phyloP scores from a whole-genome alignment of 2,113 vertebrate genomes.

The human (Homo sapiens) region GRCh38 chr1:18533501-18534000 shows the following conservation, averaged over 20 bases:
- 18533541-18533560: conserved; percentile 40
- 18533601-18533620: background rate
- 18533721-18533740: background rate
- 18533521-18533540: conserved; percentile 1
- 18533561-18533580: conserved; percentile 52
- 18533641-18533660: background rate
- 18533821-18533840: background rate
- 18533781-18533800: background rate
- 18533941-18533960: background rate
- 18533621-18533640: background rate
- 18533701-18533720: background rate
- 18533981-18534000: background rate
- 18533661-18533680: background rate
- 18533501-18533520: conserved; percentile 33
- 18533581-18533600: too few relatives aligned
- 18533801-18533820: background rate
- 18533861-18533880: background rate
- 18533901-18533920: background rate
- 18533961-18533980: background rate
- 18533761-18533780: rapidly evolving
- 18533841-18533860: background rate
- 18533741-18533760: background rate
- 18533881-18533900: background rate
- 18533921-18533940: background rate
- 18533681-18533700: background rate